These are phyloP conservation scores for Hybognathus amarus DNA, from an alignment of 2,797 vertebrate species.

Conservation along the genomic window DNA sequence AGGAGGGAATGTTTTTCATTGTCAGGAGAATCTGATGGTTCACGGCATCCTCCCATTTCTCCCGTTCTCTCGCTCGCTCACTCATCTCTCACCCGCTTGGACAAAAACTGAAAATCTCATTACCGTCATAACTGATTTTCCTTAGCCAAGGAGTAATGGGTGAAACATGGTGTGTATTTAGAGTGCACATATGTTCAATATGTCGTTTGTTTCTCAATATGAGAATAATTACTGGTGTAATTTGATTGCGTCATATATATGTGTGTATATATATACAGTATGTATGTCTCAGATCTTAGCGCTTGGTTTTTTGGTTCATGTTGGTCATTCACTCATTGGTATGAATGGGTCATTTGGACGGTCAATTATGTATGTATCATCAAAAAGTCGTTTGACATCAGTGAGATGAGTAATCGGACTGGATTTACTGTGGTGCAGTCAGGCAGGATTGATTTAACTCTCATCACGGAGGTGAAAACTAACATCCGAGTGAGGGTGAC, in stretches of 20 bases:
- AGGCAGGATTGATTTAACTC: constrained; percentile 72
- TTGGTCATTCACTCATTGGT: constrained; percentile 11
- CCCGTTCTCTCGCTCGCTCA: constrained; percentile 65
- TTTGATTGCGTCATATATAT: neutral
- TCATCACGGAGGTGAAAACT: constrained; percentile 71
- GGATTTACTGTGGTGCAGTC: constrained; percentile 1
- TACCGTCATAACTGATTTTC: constrained; percentile 75
- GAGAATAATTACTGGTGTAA: neutral
- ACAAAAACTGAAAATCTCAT: constrained; percentile 73
- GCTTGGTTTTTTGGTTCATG: neutral
- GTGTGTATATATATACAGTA: neutral
- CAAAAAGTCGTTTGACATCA: constrained; percentile 7
- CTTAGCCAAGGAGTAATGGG: constrained; percentile 63
- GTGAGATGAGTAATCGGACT: constrained; percentile 21
- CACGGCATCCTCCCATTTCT: constrained; percentile 73
- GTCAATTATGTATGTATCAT: neutral
- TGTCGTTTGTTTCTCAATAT: neutral
- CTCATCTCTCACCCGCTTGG: constrained; percentile 8
- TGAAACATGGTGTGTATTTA: constrained; percentile 57
- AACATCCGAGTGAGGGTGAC: constrained; percentile 73
- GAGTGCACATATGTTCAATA: neutral
- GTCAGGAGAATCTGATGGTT: constrained; percentile 77
- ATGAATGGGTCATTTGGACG: constrained; percentile 17
- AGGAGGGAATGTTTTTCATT: constrained; percentile 78
- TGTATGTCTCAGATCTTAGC: neutral